These are phyloP conservation scores for Trachythela sp. DNA, from an alignment of 64 coral and sea anemone species.

Conservation along the genomic window DNA sequence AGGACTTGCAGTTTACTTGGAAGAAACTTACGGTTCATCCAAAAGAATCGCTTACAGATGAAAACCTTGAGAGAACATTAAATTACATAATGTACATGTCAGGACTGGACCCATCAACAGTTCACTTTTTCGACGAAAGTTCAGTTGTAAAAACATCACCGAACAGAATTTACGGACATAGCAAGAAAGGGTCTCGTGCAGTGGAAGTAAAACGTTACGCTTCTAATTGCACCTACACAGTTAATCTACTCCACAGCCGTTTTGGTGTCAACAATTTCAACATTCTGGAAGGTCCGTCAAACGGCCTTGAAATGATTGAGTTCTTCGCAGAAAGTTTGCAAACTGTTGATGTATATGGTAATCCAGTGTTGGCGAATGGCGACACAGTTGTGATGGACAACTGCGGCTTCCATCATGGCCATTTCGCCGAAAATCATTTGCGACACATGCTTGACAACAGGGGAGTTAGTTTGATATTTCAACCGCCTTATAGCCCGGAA, in stretches of 20 bases:
- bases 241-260: neutral
- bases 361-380: slow-evolving; percentile 34
- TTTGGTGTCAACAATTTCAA: neutral
- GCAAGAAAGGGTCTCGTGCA: neutral
- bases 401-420: slow-evolving; percentile 31
- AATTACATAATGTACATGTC: slow-evolving; percentile 52
- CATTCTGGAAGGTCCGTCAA: slow-evolving; percentile 31
- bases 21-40: slow-evolving; percentile 40
- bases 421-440: slow-evolving; percentile 20
- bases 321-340: slow-evolving; percentile 44
- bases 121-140: neutral
- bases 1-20: slow-evolving; percentile 49
- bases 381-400: slow-evolving; percentile 40
- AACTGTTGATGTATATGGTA: slow-evolving; percentile 15
- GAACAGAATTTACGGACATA: neutral
- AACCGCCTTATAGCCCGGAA: too few relatives aligned
- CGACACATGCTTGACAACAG: neutral
- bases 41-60: slow-evolving; percentile 32
- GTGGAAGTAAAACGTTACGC: neutral
- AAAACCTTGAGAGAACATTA: slow-evolving; percentile 47
- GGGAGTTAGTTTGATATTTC: slow-evolving; percentile 13
- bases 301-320: slow-evolving; percentile 48
- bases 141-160: neutral
- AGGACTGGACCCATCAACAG: slow-evolving; percentile 30
- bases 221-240: neutral